These are phyloP conservation scores for Drosophila malerkotliana DNA, from an alignment of 1,140 invertebrate species.

Conservation along the genomic window DNA sequence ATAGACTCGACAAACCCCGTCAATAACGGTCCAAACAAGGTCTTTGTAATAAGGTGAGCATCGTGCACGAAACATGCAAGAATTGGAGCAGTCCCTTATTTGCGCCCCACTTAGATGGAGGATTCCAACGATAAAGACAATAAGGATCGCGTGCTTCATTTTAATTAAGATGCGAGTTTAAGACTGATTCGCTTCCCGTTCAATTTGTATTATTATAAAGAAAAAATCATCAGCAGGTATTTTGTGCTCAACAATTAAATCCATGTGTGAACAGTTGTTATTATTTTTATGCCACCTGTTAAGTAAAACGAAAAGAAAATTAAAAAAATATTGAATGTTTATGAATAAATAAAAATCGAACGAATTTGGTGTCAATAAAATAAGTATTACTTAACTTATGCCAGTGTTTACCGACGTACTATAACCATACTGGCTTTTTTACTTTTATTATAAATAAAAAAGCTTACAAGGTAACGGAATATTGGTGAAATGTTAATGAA, in stretches of 20 bases:
- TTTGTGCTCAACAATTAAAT: conserved; percentile 7
- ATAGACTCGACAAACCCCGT: conserved; percentile 40
- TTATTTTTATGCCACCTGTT: conserved; percentile 3
- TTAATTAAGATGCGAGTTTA: neutral
- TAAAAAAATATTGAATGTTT: neutral
- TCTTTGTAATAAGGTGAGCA: conserved; percentile 44
- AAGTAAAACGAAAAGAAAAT: conserved; percentile 3
- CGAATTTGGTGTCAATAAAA: neutral
- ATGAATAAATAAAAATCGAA: neutral
- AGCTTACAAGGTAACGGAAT: too few relatives aligned
- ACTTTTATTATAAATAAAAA: too few relatives aligned
- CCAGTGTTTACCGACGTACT: neutral
- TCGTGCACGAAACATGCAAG: conserved; percentile 12
- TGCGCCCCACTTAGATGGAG: conserved; percentile 20
- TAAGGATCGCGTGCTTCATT: conserved; percentile 18
- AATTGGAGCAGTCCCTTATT: conserved; percentile 23
- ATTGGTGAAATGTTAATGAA: too few relatives aligned
- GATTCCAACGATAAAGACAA: conserved; percentile 4
- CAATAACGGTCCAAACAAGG: conserved; percentile 41
- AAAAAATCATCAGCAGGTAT: neutral
- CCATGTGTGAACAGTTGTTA: conserved; percentile 28
- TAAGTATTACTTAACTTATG: conserved; percentile 15
- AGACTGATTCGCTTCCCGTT: conserved; percentile 21
- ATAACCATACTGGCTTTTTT: too few relatives aligned
- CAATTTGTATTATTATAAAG: conserved; percentile 8